Evolutionary conservation across 2,113 vertebrate genomes (phyloP), one percentile per base, ranked within the genome.

Genomic region (Hepsetus odoe): DNA sequence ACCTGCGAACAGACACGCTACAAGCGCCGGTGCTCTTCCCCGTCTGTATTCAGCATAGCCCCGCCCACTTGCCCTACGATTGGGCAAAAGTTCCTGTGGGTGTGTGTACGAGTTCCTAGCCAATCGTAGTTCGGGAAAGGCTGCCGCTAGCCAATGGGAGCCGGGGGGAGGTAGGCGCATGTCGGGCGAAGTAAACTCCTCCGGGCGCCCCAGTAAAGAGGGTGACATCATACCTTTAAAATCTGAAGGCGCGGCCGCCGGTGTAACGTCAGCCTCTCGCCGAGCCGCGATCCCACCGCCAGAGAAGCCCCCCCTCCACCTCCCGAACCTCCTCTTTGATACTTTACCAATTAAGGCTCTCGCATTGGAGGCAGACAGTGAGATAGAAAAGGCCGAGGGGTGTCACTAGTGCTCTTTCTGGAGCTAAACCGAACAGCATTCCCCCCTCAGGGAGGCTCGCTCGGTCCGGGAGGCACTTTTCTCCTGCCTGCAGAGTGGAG

Each of bases 191-290:
- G 24, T 1, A 55, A 55, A 24, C 46, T 49, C 46, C 18, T 3
- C 1, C 20, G 0, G 5, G n/a, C 44, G 51, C 51, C 5, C 9
- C 51, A 10, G 62, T 51, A 77, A 14, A 28, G 35, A 58, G 68
- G 75, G 72, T 91, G 90, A 92, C 93, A 89, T 93, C 91, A 93
- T 90, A 90, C 85, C 88, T 90, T 90, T 85, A 89, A 85, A 87
- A 90, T 91, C 87, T 30, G 81, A 87, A 91, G 92, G 93, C 91
- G 91, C 90, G 91, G 92, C 87, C 88, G 82, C 83, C 85, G 76
- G 77, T 87, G 89, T 92, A 88, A 90, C 92, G 88, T 93, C 90
- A 89, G 80, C 83, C 24, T 65, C 35, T 64, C 58, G 12, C 44
- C 35, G 32, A 74, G 72, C 33, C 51, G 53, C 61, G 32, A 49